Base-by-base conservation (phyloP, 1,140 invertebrate species). In the Neomicropteryx cornuta region DNA sequence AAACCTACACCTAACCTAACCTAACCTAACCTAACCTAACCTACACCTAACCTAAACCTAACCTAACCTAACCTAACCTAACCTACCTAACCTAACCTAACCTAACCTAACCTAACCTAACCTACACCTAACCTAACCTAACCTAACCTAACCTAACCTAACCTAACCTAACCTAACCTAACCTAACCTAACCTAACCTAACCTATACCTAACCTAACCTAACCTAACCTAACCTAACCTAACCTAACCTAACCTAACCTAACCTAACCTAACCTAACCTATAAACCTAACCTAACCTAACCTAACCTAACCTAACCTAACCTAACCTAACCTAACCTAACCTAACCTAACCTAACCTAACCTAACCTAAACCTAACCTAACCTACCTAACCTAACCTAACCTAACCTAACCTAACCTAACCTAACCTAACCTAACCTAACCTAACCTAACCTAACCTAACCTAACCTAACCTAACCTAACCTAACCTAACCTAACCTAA, bases 101-200 rank as follows among this genome's bases (percentile, higher is more conserved):
- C 49, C 47, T 45, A 52, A 52, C 49, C 47, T 42, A 50, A 50
- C 50, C 50, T 49, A 53, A 48, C 47, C 42, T 51, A 46, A 49
- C 48, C n/a, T n/a, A n/a, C n/a, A n/a, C n/a, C n/a, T n/a, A n/a
- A n/a, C n/a, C n/a, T n/a, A n/a, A n/a, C n/a, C 48, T 49, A 52
- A 52, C 49, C 48, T 48, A 52, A 51, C 49, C 48, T 50, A 51
- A 52, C 48, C 48, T 52, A 52, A 49, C 49, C 49, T 52, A 49
- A 49, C 49, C 43, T 49, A 49, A 49, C 49, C 45, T 47, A 49
- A 49, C 48, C 48, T 49, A 49, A 48, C 46, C 47, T 48, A 48
- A 50, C 41, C 47, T 46, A 51, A 51, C 48, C 48, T 51, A 51
- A 46, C 48, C 48, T 46, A 51, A 48, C 52, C 49, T 44, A 55